Base-by-base conservation (phyloP, 2,888 invertebrate genomes). In the Cantharis flavilabris region DNA sequence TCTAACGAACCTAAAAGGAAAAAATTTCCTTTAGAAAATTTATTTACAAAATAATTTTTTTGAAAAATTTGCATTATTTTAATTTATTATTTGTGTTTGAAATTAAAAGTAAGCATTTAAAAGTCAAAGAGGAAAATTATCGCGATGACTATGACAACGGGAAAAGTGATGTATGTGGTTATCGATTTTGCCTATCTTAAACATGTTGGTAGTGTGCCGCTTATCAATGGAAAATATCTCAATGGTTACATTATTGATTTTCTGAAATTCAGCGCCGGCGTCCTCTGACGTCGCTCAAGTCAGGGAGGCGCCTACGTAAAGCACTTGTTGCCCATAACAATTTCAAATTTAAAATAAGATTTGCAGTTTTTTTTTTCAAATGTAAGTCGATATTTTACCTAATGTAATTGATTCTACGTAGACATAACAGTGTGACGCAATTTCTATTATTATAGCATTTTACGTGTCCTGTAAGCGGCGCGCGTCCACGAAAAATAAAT, bases 1-100 rank as follows among this genome's bases (percentile, higher is more conserved):
- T 94, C 93, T 87, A 95, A 90, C 84, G 94, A 93, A 90, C 95
- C 95, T 95, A 91, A 62, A 92, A 92, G 49, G 49, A 49, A 49
- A 49, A 49, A n/a, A 49, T n/a, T 49, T 49, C 49, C 49, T 49
- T 49, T 49, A 49, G n/a, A 49, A 49, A 49, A 7, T 49, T 7
- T 49, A n/a, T 13, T 33, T 0, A n/a, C 1, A 49, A 49, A 49
- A n/a, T 9, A 67, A 20, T 20, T 65, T 65, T 23, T 23, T 7
- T 4, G 23, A 23, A 23, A 23, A 26, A 26, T 26, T 26, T 26
- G 26, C 26, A 26, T 65, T 20, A 20, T 65, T 65, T 65, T 13
- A 65, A 23, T 16, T 16, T 16, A 16, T 20, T 20, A 20, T 65
- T 65, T 23, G 65, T 18, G 18, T 65, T 65, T 10, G 23, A 65